Conservation (phyloP, 2,888 invertebrate species). For the Eulithis testata region DNA sequence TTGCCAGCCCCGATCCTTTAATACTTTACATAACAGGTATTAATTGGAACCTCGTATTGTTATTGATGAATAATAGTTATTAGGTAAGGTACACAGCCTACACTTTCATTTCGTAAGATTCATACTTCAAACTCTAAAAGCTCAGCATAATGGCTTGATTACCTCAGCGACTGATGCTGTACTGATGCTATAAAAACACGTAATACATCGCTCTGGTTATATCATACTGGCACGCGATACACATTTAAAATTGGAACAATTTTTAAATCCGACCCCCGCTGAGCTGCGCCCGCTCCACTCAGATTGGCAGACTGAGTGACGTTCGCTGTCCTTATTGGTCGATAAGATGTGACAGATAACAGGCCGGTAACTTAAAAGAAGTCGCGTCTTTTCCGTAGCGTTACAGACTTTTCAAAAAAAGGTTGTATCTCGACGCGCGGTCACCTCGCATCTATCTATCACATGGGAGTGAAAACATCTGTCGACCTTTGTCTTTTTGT, state of each 20-base stretch:
- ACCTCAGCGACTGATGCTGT: conserved; percentile 28
- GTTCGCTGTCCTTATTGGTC: conserved; percentile 81
- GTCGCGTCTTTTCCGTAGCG: conserved; percentile 71
- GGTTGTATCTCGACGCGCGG: conserved; percentile 60
- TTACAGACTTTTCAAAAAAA: conserved; percentile 70
- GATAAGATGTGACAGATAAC: conserved; percentile 83
- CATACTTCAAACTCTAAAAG: conserved; percentile 2
- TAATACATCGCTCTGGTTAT: conserved; percentile 55
- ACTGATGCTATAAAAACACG: conserved; percentile 29
- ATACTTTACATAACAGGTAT: conserved; percentile 28
- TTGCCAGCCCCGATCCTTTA: conserved; percentile 18
- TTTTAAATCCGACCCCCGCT: conserved; percentile 76
- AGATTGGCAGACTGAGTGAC: conserved; percentile 83
- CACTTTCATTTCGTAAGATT: not conserved
- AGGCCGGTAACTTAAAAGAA: conserved; percentile 77
- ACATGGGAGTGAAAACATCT: conserved; percentile 80
- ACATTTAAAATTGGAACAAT: conserved; percentile 67
- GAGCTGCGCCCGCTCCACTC: conserved; percentile 69
- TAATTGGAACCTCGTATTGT: conserved; percentile 16
- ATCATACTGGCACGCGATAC: conserved; percentile 76
- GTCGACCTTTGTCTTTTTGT: conserved; percentile 70
- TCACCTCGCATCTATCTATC: conserved; percentile 70
- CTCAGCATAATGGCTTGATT: conserved; percentile 34
- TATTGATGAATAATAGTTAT: not conserved
- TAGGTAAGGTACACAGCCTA: no score